Conservation (phyloP, 23 tunicate genomes). For the Styela plicata region DNA sequence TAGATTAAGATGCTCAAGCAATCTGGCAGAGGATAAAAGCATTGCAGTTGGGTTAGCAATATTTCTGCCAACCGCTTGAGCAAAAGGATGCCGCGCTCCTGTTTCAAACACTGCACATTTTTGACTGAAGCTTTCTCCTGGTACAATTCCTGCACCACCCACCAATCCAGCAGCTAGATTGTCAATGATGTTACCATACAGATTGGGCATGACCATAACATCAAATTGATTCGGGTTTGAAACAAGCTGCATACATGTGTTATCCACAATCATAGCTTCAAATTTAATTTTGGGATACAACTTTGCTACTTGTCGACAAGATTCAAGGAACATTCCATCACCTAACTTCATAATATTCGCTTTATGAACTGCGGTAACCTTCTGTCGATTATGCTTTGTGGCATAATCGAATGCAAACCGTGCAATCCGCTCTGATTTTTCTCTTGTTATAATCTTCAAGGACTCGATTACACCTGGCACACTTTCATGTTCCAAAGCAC, state of each 20-base stretch:
- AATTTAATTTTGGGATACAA: conserved; percentile 76
- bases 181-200: conserved; percentile 90
- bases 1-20: conserved; percentile 45
- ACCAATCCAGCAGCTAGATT: conserved; percentile 86
- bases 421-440: conserved; percentile 74
- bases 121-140: conserved; percentile 76
- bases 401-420: conserved; percentile 91
- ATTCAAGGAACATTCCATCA: conserved; percentile 79
- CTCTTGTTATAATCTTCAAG: conserved; percentile 63
- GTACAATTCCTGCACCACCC: conserved; percentile 95
- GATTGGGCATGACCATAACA: conserved; percentile 93
- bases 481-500: conserved; percentile 84
- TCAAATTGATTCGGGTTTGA: conserved; percentile 80
- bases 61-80: conserved; percentile 81
- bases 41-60: conserved; percentile 88
- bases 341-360: conserved; percentile 83
- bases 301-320: conserved; percentile 57
- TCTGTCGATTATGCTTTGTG: conserved; percentile 49
- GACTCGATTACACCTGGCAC: conserved; percentile 87
- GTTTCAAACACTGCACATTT: conserved; percentile 77
- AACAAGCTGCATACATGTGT: conserved; percentile 86
- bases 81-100: conserved; percentile 93
- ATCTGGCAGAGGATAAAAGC: conserved; percentile 48
- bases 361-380: conserved; percentile 86
- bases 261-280: conserved; percentile 81